phyloP scores from a whole-genome alignment of 2,113 vertebrate species.

The Petromus typicus region DNA sequence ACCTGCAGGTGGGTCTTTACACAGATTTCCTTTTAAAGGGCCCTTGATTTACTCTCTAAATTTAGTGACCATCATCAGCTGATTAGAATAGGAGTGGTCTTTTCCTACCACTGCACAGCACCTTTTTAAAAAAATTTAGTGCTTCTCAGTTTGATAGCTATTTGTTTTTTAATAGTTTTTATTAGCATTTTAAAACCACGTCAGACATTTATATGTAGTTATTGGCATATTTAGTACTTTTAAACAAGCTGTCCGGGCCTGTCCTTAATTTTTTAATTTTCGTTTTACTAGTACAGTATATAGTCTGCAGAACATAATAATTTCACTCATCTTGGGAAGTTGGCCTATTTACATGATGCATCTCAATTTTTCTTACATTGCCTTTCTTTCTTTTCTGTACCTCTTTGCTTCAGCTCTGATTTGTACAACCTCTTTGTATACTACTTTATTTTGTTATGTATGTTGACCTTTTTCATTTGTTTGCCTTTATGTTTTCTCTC shows the following conservation, averaged over 20 bases:
- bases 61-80: no score
- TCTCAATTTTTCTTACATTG: no score
- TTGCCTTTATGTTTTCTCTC: neutral
- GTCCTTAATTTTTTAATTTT: neutral
- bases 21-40: neutral
- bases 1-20: neutral
- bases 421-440: neutral
- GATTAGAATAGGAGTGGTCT: neutral
- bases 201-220: neutral
- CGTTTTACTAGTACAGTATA: no score
- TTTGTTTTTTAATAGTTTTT: neutral
- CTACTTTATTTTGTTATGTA: no score
- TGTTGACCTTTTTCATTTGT: neutral
- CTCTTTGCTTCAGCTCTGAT: no score
- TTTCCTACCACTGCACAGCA: accelerated
- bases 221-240: neutral
- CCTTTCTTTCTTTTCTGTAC: no score
- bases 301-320: no score
- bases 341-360: no score
- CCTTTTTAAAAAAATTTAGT: neutral
- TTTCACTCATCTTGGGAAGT: no score
- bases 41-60: accelerated
- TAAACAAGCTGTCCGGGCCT: neutral
- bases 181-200: neutral
- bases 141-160: neutral